Percentiles rank a stretch among this genome's conserved stretches.
Conservation (phyloP, 2,797 vertebrate genomes). For the Acrossocheilus wenchowensis region DNA sequence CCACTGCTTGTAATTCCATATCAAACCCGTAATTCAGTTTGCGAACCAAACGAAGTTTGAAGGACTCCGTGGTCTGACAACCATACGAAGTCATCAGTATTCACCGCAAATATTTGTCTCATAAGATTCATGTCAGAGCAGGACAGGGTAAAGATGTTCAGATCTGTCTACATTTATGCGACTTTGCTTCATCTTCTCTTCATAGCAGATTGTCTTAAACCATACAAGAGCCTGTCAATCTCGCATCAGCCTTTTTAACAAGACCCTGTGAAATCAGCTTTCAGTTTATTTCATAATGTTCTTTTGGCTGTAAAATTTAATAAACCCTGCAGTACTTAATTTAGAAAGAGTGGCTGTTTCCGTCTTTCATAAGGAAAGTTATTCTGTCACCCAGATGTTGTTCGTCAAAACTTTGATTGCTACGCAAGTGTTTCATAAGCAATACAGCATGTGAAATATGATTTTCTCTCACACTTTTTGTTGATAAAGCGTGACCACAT, state of each 20-base stretch:
- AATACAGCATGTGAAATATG: slow-evolving; percentile 51
- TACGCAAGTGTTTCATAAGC: slow-evolving; percentile 76
- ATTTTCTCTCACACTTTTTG: slow-evolving; percentile 41
- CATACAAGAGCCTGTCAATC: slow-evolving; percentile 46
- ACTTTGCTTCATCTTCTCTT: slow-evolving; percentile 51
- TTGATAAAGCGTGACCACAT: slow-evolving; percentile 52
- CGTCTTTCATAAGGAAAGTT: slow-evolving; percentile 72
- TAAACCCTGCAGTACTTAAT: slow-evolving; percentile 70
- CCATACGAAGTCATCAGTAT: slow-evolving; percentile 33
- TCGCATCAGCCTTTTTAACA: slow-evolving; percentile 62
- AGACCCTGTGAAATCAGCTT: slow-evolving; percentile 71
- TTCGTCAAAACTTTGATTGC: slow-evolving; percentile 71
- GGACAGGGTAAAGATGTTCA: slow-evolving; percentile 36
- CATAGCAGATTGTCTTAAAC: slow-evolving; percentile 38
- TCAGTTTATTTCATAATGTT: slow-evolving; percentile 71
- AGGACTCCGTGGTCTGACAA: slow-evolving; percentile 41
- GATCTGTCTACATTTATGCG: slow-evolving; percentile 46
- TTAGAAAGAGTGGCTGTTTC: slow-evolving; percentile 47
- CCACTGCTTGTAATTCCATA: slow-evolving; percentile 19
- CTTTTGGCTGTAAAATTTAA: slow-evolving; percentile 76
- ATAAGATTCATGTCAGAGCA: slow-evolving; percentile 41
- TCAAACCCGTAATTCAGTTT: slow-evolving; percentile 39
- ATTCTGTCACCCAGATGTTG: slow-evolving; percentile 70
- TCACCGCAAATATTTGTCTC: slow-evolving; percentile 49
- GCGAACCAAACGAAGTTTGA: slow-evolving; percentile 45